Evolutionary conservation across 2,797 vertebrate genomes (phyloP).

Genomic region (Rhinogobio ventralis): DNA sequence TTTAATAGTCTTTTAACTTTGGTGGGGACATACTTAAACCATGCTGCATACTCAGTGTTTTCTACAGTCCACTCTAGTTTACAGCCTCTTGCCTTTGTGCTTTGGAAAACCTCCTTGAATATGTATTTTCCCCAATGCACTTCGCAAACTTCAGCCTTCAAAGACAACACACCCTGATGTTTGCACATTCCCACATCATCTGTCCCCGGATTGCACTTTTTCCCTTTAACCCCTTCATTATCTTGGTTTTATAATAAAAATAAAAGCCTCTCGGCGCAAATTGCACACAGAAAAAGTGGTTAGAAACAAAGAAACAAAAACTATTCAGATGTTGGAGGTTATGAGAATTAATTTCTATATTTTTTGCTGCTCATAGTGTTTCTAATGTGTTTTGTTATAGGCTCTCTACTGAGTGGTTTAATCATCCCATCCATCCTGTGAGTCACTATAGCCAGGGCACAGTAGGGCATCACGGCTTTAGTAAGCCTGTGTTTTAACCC

Average conservation of each 20-base stretch:
- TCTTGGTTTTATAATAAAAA: conserved; percentile 7
- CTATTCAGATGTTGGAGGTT: conserved; percentile 13
- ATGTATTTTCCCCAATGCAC: conserved; percentile 13
- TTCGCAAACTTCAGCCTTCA: conserved; percentile 5
- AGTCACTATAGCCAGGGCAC: conserved; percentile 32
- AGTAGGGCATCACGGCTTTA: conserved; percentile 28
- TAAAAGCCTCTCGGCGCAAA: background rate
- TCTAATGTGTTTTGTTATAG: conserved; percentile 28
- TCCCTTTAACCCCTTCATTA: conserved; percentile 23
- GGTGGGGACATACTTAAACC: conserved; percentile 1
- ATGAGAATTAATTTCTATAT: conserved; percentile 17
- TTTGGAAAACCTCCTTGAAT: conserved; percentile 30
- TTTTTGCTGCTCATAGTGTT: background rate
- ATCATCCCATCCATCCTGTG: conserved; percentile 41
- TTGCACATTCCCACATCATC: background rate
- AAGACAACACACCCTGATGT: conserved; percentile 6
- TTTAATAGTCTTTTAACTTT: background rate
- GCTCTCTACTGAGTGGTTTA: conserved; percentile 44
- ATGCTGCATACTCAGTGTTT: conserved; percentile 22
- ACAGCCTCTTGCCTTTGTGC: conserved; percentile 9
- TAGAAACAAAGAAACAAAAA: background rate
- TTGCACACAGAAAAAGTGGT: background rate
- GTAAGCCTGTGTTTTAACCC: conserved; percentile 27
- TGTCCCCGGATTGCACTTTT: background rate
- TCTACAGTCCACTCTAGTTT: background rate